phyloP scores from a whole-genome alignment of 2,797 vertebrate species.

The Micropoecilia bifurca region DNA sequence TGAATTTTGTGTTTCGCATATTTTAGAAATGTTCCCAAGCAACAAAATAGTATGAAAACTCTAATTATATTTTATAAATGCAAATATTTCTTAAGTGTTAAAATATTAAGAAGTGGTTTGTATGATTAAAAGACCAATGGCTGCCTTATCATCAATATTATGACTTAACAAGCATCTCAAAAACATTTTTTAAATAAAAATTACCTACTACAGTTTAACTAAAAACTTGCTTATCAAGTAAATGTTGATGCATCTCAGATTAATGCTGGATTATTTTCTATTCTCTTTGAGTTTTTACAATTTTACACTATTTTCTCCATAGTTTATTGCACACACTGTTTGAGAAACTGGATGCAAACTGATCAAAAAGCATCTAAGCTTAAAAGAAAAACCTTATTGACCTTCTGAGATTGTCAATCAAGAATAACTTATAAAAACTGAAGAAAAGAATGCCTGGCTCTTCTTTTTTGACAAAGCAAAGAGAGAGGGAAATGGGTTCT shows the following conservation, averaged over 20 bases:
- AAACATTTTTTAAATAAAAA: no score
- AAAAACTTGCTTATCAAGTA: not conserved
- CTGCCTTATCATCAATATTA: not conserved
- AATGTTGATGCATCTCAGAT: not conserved
- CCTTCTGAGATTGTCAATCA: not conserved
- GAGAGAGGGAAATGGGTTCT: not conserved
- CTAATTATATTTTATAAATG: not conserved
- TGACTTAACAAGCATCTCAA: no score
- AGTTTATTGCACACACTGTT: not conserved
- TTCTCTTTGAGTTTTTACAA: not conserved
- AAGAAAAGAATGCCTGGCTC: not conserved
- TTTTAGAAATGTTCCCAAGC: not conserved
- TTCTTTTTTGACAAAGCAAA: not conserved
- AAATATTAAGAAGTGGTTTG: not conserved
- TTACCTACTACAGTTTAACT: not conserved
- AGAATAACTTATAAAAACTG: not conserved
- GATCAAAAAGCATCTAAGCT: not conserved
- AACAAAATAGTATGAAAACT: not conserved
- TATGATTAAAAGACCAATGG: not conserved
- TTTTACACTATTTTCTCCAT: not conserved
- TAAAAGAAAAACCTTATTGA: not conserved
- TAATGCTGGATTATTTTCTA: not conserved
- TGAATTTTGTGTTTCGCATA: not conserved
- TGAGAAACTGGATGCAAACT: not conserved
- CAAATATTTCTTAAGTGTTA: not conserved